These are phyloP conservation scores for Thymelicus sylvestris DNA, from an alignment of 2,888 invertebrate species.

Conservation along the genomic window DNA sequence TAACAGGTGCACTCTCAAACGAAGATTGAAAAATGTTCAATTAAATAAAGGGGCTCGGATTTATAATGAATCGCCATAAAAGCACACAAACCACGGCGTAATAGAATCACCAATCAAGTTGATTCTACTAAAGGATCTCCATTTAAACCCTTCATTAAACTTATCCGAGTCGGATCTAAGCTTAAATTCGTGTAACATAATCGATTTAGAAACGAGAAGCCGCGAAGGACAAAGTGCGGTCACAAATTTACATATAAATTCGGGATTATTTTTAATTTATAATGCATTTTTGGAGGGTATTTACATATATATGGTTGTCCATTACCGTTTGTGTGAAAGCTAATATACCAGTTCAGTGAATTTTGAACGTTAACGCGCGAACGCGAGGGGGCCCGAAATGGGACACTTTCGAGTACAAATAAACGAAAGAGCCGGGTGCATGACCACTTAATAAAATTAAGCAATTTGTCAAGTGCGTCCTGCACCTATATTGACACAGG, in stretches of 20 bases:
- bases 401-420: slow-evolving; percentile 61
- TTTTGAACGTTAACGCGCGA: slow-evolving; percentile 56
- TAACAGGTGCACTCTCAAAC: neutral
- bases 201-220: slow-evolving; percentile 77
- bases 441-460: slow-evolving; percentile 82
- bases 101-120: slow-evolving; percentile 66
- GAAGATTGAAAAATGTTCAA: neutral
- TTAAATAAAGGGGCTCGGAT: slow-evolving; percentile 14
- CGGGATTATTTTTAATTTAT: slow-evolving; percentile 81
- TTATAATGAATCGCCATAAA: slow-evolving; percentile 32
- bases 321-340: slow-evolving; percentile 75
- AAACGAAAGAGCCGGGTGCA: slow-evolving; percentile 56
- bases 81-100: slow-evolving; percentile 44
- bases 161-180: slow-evolving; percentile 74
- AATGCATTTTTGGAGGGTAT: slow-evolving; percentile 79
- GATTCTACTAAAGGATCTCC: slow-evolving; percentile 65
- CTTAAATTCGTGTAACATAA: slow-evolving; percentile 76
- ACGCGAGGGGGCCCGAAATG: slow-evolving; percentile 49
- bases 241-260: slow-evolving; percentile 82
- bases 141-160: slow-evolving; percentile 77
- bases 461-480: slow-evolving; percentile 74
- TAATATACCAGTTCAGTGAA: slow-evolving; percentile 73
- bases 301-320: slow-evolving; percentile 78
- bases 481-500: slow-evolving; percentile 69
- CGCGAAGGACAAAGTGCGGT: slow-evolving; percentile 80